Percentiles rank a stretch among this genome's conserved stretches.
phyloP scores from a whole-genome alignment of 2,888 invertebrate species.

The Meiosimyza platycephala region DNA sequence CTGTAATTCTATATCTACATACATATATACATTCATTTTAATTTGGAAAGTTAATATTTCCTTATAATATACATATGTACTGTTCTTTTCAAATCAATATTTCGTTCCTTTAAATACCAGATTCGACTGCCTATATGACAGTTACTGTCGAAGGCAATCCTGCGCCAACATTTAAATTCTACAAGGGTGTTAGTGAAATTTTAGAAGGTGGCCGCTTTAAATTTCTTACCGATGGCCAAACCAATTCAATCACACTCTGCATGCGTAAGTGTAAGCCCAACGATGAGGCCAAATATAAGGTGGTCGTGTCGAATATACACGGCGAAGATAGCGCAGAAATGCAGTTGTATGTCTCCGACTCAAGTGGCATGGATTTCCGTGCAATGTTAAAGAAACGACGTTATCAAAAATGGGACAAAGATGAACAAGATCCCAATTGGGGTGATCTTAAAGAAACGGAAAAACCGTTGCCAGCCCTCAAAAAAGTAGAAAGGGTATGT shows the following conservation, averaged over 20 bases:
- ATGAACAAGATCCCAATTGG: slow-evolving; percentile 93
- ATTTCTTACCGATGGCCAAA: slow-evolving; percentile 93
- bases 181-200: slow-evolving; percentile 92
- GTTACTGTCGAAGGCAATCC: slow-evolving; percentile 95
- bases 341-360: slow-evolving; percentile 96
- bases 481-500: slow-evolving; percentile 92
- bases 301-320: slow-evolving; percentile 91
- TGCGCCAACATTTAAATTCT: slow-evolving; percentile 94
- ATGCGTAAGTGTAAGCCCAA: slow-evolving; percentile 96
- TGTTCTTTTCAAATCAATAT: too few relatives aligned
- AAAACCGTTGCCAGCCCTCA: slow-evolving; percentile 85
- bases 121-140: slow-evolving; percentile 92
- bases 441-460: slow-evolving; percentile 93
- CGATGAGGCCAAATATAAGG: slow-evolving; percentile 96
- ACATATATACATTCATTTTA: too few relatives aligned
- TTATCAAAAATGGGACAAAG: slow-evolving; percentile 92
- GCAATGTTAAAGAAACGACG: slow-evolving; percentile 96
- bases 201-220: slow-evolving; percentile 96
- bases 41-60: too few relatives aligned
- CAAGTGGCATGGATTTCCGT: slow-evolving; percentile 99
- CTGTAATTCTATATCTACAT: too few relatives aligned
- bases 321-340: slow-evolving; percentile 97
- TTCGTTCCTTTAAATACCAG: slow-evolving; percentile 67
- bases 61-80: too few relatives aligned
- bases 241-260: slow-evolving; percentile 91